phyloP scores from a whole-genome alignment of 2,888 invertebrate genomes.

The Rugalucina vietnamica region DNA sequence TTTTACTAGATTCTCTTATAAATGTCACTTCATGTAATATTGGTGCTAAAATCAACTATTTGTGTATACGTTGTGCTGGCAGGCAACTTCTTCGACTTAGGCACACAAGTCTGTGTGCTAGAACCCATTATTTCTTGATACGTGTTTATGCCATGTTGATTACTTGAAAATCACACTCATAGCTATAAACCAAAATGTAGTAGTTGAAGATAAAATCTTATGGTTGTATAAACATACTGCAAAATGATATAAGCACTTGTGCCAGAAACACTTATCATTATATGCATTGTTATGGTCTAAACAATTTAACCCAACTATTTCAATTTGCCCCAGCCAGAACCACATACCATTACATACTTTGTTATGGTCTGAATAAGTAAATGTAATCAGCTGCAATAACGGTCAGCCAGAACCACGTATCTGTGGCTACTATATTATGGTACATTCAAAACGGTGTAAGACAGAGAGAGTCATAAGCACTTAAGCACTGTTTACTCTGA shows the following conservation, averaged over 20 bases:
- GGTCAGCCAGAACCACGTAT: background rate
- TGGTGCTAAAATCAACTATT: background rate
- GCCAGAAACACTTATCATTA: background rate
- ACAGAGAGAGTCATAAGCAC: background rate
- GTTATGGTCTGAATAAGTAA: background rate
- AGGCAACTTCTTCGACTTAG: background rate
- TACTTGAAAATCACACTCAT: background rate
- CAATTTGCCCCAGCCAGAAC: background rate
- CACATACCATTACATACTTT: background rate
- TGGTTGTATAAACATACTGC: background rate
- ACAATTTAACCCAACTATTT: background rate
- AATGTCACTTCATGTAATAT: background rate
- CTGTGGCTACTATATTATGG: background rate
- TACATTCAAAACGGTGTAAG: background rate
- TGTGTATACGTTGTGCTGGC: background rate
- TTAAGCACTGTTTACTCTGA: background rate
- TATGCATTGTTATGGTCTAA: background rate
- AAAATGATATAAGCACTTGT: background rate
- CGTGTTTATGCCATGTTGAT: background rate
- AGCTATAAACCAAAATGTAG: background rate
- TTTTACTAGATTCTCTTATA: background rate
- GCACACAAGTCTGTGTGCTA: background rate
- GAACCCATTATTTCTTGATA: background rate
- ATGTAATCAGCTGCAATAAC: background rate
- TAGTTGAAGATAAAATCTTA: slow-evolving; percentile 7